Base-by-base conservation (phyloP, 92 coral and sea anemone species). In the Porites rus region DNA sequence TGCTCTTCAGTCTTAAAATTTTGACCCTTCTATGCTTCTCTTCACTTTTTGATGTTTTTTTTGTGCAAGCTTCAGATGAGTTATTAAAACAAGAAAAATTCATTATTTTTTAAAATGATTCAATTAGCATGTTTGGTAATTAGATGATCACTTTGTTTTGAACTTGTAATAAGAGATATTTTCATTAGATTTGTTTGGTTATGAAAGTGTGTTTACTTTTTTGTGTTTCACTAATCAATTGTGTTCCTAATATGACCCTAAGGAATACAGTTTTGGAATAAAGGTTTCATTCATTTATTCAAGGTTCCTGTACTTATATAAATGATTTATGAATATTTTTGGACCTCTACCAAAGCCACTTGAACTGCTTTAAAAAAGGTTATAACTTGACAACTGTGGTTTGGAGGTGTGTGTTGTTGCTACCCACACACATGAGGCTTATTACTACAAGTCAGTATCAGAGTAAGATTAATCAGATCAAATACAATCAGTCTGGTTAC, bases 121-220 rank as follows among this genome's bases (percentile, higher is more conserved):
- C 51, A 20, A 79, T 64, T 64, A 64, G 51, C 50, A 46, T 64
- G 72, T 64, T 78, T 79, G 61, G 46, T 46, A 79, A 79, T 79
- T 65, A 65, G 51, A n/a, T 79, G 61, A 79, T 79, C 73, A 79
- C 60, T 64, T 79, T 65, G 73, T 22, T 78, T 79, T 79, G 60
- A 50, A 20, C 73, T 66, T 51, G 60, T 79, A 78, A 64, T 78
- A 59, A 46, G 53, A 78, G 52, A 21, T 51, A 31, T 64, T 59
- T n/a, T 78, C 38, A 78, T 78, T 78, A 78, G 43, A 43, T 78
- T 78, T 78, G 82, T 46, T 78, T 14, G 1, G 21, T 12, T 64
- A 21, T 19, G 38, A 18, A 65, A 18, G 62, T 25, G 80, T 76
- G 53, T 76, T 76, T 76, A 65, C 54, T 9, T 8, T 65, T 20